A percentile compares a stretch with the other conserved stretches of the same genome.
phyloP scores from a whole-genome alignment of 2,113 vertebrate genomes.

The Chaenogobius annularis region DNA sequence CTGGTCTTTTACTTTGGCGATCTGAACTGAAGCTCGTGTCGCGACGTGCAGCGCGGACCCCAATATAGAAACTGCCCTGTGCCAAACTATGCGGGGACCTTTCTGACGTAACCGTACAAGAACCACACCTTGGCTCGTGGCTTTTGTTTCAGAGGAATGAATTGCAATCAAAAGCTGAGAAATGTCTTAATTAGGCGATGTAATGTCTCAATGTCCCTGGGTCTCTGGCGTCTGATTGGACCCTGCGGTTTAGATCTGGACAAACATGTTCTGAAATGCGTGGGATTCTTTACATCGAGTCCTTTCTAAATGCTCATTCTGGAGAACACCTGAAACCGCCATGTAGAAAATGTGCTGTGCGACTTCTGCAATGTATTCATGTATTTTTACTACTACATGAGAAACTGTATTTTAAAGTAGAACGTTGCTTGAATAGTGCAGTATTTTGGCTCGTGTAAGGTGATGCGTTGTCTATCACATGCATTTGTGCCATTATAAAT shows the following conservation, averaged over 20 bases:
- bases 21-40: background rate
- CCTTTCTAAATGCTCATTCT: background rate
- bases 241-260: too few species aligned
- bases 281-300: background rate
- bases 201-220: too few species aligned
- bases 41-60: background rate
- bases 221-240: too few species aligned
- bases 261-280: background rate
- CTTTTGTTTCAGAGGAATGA: too few species aligned
- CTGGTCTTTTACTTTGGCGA: background rate
- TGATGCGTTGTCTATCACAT: background rate
- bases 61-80: conserved; percentile 5
- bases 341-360: background rate
- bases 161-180: too few species aligned
- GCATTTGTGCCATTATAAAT: background rate
- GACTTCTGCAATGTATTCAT: background rate
- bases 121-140: too few species aligned
- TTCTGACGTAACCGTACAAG: background rate
- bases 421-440: background rate
- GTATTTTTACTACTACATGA: background rate
- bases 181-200: too few species aligned
- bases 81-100: background rate
- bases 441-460: background rate
- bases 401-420: background rate
- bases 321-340: background rate